A percentile compares a stretch with the other conserved stretches of the same genome.
Evolutionary conservation across 1,140 invertebrate genomes (phyloP).

Genomic region (Aporrectodea caliginosa): DNA sequence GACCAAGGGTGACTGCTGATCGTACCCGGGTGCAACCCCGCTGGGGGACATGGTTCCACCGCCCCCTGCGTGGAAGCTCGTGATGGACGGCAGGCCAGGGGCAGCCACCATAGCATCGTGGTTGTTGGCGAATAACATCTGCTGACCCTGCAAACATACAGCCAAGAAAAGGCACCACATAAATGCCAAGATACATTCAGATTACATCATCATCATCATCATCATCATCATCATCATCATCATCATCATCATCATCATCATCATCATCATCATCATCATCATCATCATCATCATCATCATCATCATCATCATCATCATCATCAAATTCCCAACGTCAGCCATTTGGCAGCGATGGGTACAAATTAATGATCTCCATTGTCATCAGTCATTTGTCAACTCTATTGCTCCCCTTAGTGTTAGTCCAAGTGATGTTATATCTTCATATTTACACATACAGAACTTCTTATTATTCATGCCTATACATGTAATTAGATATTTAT

Average conservation of each 20-base stretch:
- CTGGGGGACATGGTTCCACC: background rate
- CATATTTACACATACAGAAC: too few relatives aligned
- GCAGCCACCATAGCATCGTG: background rate
- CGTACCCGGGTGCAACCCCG: background rate
- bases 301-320: constrained; percentile 12
- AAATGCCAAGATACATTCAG: too few relatives aligned
- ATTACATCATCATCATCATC: too few relatives aligned
- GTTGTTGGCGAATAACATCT: background rate
- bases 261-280: constrained; percentile 21
- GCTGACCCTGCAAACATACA: background rate
- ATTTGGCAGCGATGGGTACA: too few relatives aligned
- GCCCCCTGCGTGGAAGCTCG: background rate
- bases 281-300: constrained; percentile 15
- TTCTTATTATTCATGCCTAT: too few relatives aligned
- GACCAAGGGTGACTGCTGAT: background rate
- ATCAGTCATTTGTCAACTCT: too few relatives aligned
- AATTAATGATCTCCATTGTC: too few relatives aligned
- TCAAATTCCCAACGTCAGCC: background rate
- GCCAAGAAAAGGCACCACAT: too few relatives aligned
- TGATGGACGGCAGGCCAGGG: background rate
- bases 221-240: constrained; percentile 4
- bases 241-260: constrained; percentile 11
- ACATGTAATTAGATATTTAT: too few relatives aligned
- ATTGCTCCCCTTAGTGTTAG: too few relatives aligned
- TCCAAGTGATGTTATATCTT: too few relatives aligned